Conservation (phyloP, 1,140 invertebrate species). For the Drosophila azteca region DNA sequence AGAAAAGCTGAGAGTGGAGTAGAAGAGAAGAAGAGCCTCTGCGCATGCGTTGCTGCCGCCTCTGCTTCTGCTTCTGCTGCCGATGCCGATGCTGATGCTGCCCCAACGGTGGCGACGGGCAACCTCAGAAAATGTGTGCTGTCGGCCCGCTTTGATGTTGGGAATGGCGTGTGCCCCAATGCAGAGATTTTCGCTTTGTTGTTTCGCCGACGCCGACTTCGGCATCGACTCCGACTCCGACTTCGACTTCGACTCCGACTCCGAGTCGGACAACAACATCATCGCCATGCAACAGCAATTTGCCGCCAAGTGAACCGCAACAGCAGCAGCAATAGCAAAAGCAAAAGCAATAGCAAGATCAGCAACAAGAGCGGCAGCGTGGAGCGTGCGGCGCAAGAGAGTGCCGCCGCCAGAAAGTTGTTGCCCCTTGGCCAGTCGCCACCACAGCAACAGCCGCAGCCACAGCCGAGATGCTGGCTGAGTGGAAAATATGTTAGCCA, state of each 20-base stretch:
- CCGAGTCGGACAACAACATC: constrained; percentile 34
- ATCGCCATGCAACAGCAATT: constrained; percentile 76
- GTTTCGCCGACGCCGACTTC: constrained; percentile 70
- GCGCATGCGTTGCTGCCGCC: constrained; percentile 42
- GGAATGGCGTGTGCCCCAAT: constrained; percentile 83
- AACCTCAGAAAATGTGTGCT: constrained; percentile 83
- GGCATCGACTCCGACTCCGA: constrained; percentile 27
- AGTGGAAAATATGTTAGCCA: constrained; percentile 20
- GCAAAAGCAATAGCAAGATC: constrained; percentile 4
- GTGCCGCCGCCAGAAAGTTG: constrained; percentile 39
- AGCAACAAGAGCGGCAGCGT: no score
- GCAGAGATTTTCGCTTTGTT: constrained; percentile 83
- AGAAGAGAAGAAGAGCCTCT: constrained; percentile 16
- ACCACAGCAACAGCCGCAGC: no score
- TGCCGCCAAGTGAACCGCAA: constrained; percentile 71
- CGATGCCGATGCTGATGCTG: constrained; percentile 41
- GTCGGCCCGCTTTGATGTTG: constrained; percentile 80
- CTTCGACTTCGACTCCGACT: constrained; percentile 24
- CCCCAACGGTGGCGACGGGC: constrained; percentile 75
- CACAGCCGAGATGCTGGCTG: constrained; percentile 2
- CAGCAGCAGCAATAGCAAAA: constrained; percentile 31
- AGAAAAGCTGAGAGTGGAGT: not conserved
- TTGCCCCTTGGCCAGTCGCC: constrained; percentile 22
- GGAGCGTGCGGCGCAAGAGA: constrained; percentile 40
- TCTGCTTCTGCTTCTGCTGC: not conserved